These are phyloP conservation scores for Mustelus asterias DNA, from an alignment of 2,113 vertebrate species.

Conservation along the genomic window DNA sequence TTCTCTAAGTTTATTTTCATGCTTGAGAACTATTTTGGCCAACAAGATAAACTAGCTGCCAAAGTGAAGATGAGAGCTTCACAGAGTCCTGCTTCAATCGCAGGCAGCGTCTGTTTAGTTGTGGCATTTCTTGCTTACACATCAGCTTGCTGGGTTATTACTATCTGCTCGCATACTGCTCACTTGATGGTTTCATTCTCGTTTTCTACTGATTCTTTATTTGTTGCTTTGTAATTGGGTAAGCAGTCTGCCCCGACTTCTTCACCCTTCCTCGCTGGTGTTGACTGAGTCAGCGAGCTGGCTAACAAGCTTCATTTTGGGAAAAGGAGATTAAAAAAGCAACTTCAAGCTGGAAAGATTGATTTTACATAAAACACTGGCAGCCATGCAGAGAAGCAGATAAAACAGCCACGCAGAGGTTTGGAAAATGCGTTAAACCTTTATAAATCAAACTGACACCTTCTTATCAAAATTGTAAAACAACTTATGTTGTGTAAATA, in stretches of 20 bases:
- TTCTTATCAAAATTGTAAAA: background rate
- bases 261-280: background rate
- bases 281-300: background rate
- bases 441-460: background rate
- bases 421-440: background rate
- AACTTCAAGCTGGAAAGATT: background rate
- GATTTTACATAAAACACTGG: background rate
- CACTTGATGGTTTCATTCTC: background rate
- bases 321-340: background rate
- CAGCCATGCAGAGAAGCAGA: background rate
- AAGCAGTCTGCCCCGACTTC: background rate
- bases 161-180: background rate
- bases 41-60: background rate
- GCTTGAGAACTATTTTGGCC: background rate
- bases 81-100: background rate
- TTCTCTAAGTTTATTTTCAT: slow-evolving; percentile 14
- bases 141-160: background rate
- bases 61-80: background rate
- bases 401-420: background rate
- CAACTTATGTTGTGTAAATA: background rate
- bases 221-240: background rate
- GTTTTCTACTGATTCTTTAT: background rate
- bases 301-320: background rate
- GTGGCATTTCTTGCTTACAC: background rate
- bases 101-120: background rate